Base-by-base conservation (phyloP, 2,797 vertebrate genomes). In the Phrynocephalus guinanensis region DNA sequence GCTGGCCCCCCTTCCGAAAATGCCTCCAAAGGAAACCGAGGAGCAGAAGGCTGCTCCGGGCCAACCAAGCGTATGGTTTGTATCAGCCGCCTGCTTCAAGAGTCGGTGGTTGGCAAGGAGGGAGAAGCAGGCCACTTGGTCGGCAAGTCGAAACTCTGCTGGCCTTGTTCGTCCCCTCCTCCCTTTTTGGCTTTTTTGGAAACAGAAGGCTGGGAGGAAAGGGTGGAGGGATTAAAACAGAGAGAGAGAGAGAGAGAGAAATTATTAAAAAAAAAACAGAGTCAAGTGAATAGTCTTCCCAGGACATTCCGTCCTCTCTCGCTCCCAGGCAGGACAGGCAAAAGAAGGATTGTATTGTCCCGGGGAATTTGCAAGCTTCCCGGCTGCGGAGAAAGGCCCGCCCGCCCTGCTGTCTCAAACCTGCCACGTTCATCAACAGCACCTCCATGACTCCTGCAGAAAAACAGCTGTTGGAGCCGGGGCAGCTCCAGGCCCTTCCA, bases 281-380 rank as follows among this genome's bases (percentile, higher is more conserved):
- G 28, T 76, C 24, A 52, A 90, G 93, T 92, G 93, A 93, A 94
- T 93, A 92, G 92, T 92, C 91, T 95, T 94, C 94, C 94, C 93
- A 95, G 95, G 93, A 96, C 95, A 95, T 95, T 95, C 95, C 1
- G 90, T 96, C 70, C 93, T 93, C 93, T 94, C 94, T 91, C 78
- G 79, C 93, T 93, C 90, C 92, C 93, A 86, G 86, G 86, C 91
- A 28, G 86, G 92, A 92, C 91, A 44, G 0, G 0, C 95, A 89
- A 93, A 94, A 94, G 91, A 95, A 88, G 66, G 90, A 88, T 84
- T 38, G 66, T 87, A 90, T 90, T 91, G 92, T 91, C 16, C 18
- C 89, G 89, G 94, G 93, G 87, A 92, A 88, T 93, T 56, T 92
- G 92, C 92, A 89, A 56, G 89, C 90, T 8, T 86, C 79, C 90